phyloP scores from a whole-genome alignment of 2,113 vertebrate species.

The Hirundichthys speculiger region DNA sequence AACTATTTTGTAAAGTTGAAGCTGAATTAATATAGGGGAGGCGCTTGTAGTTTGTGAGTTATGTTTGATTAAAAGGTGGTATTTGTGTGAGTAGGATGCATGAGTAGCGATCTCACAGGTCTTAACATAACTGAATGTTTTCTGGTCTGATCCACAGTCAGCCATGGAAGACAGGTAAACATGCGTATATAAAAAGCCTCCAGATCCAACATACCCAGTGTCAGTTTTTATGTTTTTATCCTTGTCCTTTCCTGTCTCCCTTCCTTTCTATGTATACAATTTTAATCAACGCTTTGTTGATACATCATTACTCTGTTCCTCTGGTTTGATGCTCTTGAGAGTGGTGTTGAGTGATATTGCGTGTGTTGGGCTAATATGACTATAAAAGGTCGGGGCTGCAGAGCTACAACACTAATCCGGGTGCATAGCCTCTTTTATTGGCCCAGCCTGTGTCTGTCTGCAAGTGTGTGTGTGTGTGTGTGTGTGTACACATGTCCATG shows the following conservation, averaged over 20 bases:
- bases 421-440: slow-evolving; percentile 71
- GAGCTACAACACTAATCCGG: slow-evolving; percentile 68
- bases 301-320: slow-evolving; percentile 34
- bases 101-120: slow-evolving; percentile 22
- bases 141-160: slow-evolving; percentile 42
- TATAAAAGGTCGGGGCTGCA: slow-evolving; percentile 72
- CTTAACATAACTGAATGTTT: slow-evolving; percentile 43
- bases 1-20: not conserved
- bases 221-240: not conserved
- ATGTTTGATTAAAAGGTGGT: not conserved
- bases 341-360: slow-evolving; percentile 60
- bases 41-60: slow-evolving; percentile 8
- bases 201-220: slow-evolving; percentile 4
- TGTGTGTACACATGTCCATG: slow-evolving; percentile 7
- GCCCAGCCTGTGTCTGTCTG: slow-evolving; percentile 54
- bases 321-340: slow-evolving; percentile 36
- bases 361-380: slow-evolving; percentile 73
- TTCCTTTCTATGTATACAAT: slow-evolving; percentile 17
- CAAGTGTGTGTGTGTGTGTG: slow-evolving; percentile 39
- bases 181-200: slow-evolving; percentile 20
- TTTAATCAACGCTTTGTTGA: slow-evolving; percentile 34
- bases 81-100: slow-evolving; percentile 4
- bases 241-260: slow-evolving; percentile 1
- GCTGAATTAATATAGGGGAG: slow-evolving; percentile 1
- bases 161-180: slow-evolving; percentile 32